Conservation (phyloP, 2,888 invertebrate species). For the Laspeyria flexula region DNA sequence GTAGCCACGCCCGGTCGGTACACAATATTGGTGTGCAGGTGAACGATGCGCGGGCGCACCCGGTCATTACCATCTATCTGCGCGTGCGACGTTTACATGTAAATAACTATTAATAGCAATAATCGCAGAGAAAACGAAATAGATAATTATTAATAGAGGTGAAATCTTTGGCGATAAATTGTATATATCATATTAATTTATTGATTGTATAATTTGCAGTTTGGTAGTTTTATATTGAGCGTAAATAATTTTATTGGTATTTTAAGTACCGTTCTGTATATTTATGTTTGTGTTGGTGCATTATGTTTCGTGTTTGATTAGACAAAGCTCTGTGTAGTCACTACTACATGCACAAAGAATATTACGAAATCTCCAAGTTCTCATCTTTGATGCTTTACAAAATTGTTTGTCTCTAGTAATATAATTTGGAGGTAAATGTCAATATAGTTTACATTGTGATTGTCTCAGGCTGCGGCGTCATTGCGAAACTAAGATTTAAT, state of each 20-base stretch:
- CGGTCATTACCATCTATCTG: constrained; percentile 47
- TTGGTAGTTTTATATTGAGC: constrained; percentile 26
- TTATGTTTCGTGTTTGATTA: constrained; percentile 9
- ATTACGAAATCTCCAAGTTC: constrained; percentile 44
- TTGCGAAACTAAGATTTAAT: constrained; percentile 56
- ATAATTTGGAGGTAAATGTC: constrained; percentile 62
- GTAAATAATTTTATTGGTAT: constrained; percentile 27
- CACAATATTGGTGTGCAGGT: constrained; percentile 40
- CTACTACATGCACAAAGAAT: constrained; percentile 30
- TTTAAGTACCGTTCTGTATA: constrained; percentile 11
- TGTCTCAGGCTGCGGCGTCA: constrained; percentile 32
- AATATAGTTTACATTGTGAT: constrained; percentile 53
- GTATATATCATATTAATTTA: constrained; percentile 41
- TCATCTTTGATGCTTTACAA: constrained; percentile 52
- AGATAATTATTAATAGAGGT: constrained; percentile 55
- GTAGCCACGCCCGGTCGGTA: constrained; percentile 20
- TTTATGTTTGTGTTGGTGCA: constrained; percentile 9
- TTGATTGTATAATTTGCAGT: constrained; percentile 42
- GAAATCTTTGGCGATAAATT: constrained; percentile 51
- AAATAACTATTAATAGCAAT: constrained; percentile 61
- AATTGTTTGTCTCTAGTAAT: constrained; percentile 41
- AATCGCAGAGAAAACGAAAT: constrained; percentile 57
- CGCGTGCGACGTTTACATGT: constrained; percentile 49
- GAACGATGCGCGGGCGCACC: constrained; percentile 45
- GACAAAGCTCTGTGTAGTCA: too few species aligned